Evolutionary conservation across 2,797 vertebrate genomes (phyloP).

Genomic region (Adrianichthys oophorus): DNA sequence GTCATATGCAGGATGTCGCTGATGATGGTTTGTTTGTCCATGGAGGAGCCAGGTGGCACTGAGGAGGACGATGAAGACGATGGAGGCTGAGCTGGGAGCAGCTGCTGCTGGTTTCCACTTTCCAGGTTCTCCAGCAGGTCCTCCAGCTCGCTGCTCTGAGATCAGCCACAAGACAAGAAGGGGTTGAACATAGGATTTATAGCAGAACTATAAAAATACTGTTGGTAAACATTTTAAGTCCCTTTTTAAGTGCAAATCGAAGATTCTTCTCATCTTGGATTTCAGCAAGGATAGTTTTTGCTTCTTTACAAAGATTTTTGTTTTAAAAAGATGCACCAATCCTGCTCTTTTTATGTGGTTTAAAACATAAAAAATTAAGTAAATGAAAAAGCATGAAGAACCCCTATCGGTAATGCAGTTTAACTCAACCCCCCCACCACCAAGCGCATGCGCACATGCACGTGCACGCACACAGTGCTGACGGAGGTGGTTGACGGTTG

Average conservation of each 20-base stretch:
- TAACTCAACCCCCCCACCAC: constrained; percentile 16
- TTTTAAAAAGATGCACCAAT: too few relatives aligned
- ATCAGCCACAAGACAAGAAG: constrained; percentile 13
- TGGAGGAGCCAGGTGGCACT: constrained; percentile 63
- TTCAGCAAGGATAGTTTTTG: too few relatives aligned
- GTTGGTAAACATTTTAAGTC: neutral
- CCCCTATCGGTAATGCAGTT: constrained; percentile 4
- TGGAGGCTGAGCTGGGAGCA: constrained; percentile 22
- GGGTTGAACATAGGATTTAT: neutral
- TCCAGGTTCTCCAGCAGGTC: constrained; percentile 96
- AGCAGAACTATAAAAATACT: neutral
- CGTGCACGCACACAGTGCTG: constrained; percentile 1
- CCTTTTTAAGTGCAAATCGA: too few relatives aligned
- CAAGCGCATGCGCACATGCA: constrained; percentile 9
- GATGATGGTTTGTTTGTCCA: constrained; percentile 96
- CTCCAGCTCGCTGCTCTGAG: constrained; percentile 89
- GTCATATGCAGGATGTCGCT: constrained; percentile 95
- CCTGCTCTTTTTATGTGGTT: too few relatives aligned
- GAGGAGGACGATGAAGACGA: constrained; percentile 70
- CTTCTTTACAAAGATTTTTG: too few relatives aligned
- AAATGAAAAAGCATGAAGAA: constrained; percentile 4
- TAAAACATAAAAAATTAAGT: neutral
- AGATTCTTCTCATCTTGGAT: too few relatives aligned
- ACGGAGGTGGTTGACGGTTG: constrained; percentile 17
- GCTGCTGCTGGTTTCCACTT: constrained; percentile 79